A percentile compares a stretch with the other conserved stretches of the same genome.
Conservation (phyloP, 2,113 vertebrate genomes). For the Tragelaphus strepsiceros region DNA sequence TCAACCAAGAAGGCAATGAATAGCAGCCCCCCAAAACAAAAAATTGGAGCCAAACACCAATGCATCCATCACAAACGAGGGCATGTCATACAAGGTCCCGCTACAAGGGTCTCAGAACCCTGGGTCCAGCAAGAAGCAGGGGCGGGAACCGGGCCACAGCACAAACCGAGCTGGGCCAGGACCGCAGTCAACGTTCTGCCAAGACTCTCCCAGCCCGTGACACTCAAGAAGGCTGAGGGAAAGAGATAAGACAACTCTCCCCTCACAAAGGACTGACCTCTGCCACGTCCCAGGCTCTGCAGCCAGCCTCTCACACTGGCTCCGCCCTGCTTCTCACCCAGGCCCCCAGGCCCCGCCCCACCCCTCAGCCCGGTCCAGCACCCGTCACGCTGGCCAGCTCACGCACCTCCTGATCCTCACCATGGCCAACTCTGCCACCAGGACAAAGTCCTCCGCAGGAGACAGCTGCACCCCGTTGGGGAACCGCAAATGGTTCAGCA, state of each 20-base stretch:
- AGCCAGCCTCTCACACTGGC: not conserved
- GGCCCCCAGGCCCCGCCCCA: too few relatives aligned
- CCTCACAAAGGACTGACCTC: not conserved
- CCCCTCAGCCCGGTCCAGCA: too few relatives aligned
- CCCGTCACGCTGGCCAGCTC: not conserved
- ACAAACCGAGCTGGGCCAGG: fast-evolving
- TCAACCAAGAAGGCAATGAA: not conserved
- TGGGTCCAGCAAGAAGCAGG: not conserved
- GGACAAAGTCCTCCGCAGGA: constrained; percentile 93
- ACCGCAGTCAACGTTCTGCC: not conserved
- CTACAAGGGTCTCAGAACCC: not conserved
- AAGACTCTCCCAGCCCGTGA: fast-evolving
- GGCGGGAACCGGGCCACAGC: fast-evolving
- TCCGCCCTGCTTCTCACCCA: not conserved
- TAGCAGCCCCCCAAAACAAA: not conserved
- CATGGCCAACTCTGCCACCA: constrained; percentile 95
- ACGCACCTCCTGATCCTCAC: constrained; percentile 92
- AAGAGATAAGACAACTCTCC: not conserved
- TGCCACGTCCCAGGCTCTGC: not conserved
- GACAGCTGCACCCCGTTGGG: constrained; percentile 97
- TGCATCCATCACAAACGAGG: not conserved
- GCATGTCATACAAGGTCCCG: not conserved
- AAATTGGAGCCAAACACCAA: not conserved
- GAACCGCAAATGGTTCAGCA: constrained; percentile 93
- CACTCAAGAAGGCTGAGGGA: not conserved